phyloP scores from a whole-genome alignment of 2,888 invertebrate species.

The Agonopterix arenella region DNA sequence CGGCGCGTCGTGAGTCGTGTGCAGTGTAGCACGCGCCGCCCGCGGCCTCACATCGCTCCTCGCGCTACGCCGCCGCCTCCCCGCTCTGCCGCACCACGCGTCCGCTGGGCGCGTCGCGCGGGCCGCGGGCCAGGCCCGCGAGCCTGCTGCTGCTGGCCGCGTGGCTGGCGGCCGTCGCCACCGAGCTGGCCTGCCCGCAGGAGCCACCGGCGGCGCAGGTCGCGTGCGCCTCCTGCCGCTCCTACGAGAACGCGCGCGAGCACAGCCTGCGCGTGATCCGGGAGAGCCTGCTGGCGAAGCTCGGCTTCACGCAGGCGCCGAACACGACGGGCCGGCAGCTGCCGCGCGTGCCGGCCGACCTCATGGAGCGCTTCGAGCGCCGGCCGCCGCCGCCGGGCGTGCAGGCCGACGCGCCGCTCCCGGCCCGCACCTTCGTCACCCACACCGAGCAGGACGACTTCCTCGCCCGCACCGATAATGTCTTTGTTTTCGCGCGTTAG shows the following conservation, averaged over 20 bases:
- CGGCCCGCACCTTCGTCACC: conserved; percentile 63
- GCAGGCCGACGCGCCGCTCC: conserved; percentile 76
- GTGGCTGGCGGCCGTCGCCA: conserved; percentile 62
- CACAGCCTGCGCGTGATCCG: conserved; percentile 80
- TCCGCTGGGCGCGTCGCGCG: conserved; percentile 74
- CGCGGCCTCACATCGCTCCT: conserved; percentile 67
- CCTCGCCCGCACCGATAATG: conserved; percentile 81
- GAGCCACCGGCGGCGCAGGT: conserved; percentile 44
- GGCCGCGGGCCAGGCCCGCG: conserved; percentile 77
- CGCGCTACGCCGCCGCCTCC: conserved; percentile 70
- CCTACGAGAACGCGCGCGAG: conserved; percentile 75
- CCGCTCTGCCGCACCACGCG: conserved; percentile 75
- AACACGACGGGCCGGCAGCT: conserved; percentile 78
- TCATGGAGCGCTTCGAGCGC: conserved; percentile 70
- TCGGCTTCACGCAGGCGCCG: conserved; percentile 79
- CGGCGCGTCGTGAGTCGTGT: conserved; percentile 42
- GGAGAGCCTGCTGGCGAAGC: conserved; percentile 79
- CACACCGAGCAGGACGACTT: conserved; percentile 81
- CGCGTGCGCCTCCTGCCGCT: conserved; percentile 74
- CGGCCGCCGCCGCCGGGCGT: conserved; percentile 74
- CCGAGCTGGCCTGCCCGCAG: conserved; percentile 56
- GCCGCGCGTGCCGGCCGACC: conserved; percentile 75
- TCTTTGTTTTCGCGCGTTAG: conserved; percentile 83
- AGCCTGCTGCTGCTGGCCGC: conserved; percentile 73
- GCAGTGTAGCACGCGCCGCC: conserved; percentile 72